A percentile compares a stretch with the other conserved stretches of the same genome.
phyloP scores from a whole-genome alignment of 2,113 vertebrate genomes.

The Chroicocephalus ridibundus region DNA sequence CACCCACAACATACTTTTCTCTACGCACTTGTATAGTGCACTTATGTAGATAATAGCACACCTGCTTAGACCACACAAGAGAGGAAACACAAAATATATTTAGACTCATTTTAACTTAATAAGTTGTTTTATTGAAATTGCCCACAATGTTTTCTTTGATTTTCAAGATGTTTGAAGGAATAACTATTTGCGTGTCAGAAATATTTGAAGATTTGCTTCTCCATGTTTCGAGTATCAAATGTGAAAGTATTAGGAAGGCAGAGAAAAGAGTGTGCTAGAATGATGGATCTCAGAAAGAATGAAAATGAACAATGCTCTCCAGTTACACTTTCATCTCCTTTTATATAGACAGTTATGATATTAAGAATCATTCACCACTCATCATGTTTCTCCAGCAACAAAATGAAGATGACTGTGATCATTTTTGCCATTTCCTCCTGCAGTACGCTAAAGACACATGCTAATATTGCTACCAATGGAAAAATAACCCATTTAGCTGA shows the following conservation, averaged over 20 bases:
- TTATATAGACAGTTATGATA: constrained; percentile 21
- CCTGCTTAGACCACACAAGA: not conserved
- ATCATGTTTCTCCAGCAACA: constrained; percentile 37
- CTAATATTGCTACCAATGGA: constrained; percentile 28
- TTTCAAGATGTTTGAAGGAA: constrained; percentile 9
- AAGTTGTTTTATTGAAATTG: not conserved
- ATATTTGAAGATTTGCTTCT: constrained; percentile 1
- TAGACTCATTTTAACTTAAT: not conserved
- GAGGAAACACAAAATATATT: not conserved
- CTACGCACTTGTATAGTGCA: not conserved
- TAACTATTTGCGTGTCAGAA: not conserved
- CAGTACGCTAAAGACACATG: not conserved
- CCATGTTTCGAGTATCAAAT: not conserved
- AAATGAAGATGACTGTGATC: constrained; percentile 18
- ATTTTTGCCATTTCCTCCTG: constrained; percentile 55
- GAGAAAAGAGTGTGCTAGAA: not conserved
- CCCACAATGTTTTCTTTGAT: not conserved
- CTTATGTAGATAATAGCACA: constrained; percentile 21
- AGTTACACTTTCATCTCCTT: constrained; percentile 38
- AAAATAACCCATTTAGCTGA: constrained; percentile 54
- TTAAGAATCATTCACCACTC: constrained; percentile 28
- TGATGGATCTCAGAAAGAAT: constrained; percentile 39
- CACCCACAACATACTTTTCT: constrained; percentile 11
- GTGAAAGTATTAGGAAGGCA: not conserved
- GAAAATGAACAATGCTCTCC: constrained; percentile 25